A percentile compares a stretch with the other conserved stretches of the same genome.
phyloP scores from a whole-genome alignment of 2,113 vertebrate genomes.

The Austrofundulus limnaeus region DNA sequence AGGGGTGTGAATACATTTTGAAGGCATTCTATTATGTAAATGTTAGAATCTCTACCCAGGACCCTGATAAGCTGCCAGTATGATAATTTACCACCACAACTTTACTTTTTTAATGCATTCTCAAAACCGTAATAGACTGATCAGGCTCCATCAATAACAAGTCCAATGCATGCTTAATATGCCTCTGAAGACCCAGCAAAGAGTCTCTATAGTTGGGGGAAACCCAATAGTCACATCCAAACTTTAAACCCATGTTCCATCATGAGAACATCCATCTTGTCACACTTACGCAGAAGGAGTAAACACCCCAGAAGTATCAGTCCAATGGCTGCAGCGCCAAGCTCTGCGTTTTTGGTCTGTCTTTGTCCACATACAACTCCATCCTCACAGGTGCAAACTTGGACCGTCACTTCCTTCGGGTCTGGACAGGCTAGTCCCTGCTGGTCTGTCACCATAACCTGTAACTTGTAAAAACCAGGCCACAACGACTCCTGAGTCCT shows the following conservation, averaged over 20 bases:
- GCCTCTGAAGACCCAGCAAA: no score
- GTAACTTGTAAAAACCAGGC: slow-evolving; percentile 63
- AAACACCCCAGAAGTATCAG: slow-evolving; percentile 83
- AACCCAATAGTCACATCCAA: no score
- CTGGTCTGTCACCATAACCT: slow-evolving; percentile 63
- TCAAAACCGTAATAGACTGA: no score
- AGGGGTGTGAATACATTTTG: no score
- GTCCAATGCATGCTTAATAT: no score
- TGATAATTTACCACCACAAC: no score
- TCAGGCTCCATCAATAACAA: no score
- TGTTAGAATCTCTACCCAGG: no score
- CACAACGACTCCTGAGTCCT: slow-evolving; percentile 40
- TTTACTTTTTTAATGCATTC: no score
- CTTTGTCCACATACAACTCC: slow-evolving; percentile 23
- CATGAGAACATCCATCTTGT: not conserved
- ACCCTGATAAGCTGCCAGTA: no score
- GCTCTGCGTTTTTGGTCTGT: not conserved
- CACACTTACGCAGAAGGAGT: slow-evolving; percentile 83
- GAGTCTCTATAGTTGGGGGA: no score
- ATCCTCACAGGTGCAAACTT: slow-evolving; percentile 71
- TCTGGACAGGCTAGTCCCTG: slow-evolving; percentile 65
- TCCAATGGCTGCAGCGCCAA: slow-evolving; percentile 81
- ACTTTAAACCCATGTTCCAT: not conserved
- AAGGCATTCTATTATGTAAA: no score
- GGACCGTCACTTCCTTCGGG: slow-evolving; percentile 62